phyloP scores from a whole-genome alignment of 2,113 vertebrate species.

The Rhinogobius similis region DNA sequence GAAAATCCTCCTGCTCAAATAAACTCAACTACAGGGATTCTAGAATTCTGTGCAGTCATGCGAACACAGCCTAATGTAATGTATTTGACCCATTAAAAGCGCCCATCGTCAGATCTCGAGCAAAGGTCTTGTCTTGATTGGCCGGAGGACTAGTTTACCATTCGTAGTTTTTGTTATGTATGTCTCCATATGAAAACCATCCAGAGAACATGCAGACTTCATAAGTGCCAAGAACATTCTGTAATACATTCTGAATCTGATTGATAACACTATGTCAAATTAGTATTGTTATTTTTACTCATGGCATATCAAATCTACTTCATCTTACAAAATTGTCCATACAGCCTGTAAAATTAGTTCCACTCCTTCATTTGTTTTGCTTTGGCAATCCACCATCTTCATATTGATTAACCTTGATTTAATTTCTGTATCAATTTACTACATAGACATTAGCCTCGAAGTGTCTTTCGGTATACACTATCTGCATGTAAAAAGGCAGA shows the following conservation, averaged over 20 bases:
- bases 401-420: constrained; percentile 14
- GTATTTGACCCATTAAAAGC: too few relatives aligned
- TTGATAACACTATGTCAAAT: background rate
- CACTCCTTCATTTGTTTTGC: background rate
- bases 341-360: background rate
- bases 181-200: too few relatives aligned
- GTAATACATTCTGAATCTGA: background rate
- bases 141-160: too few relatives aligned
- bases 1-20: too few relatives aligned
- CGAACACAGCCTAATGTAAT: too few relatives aligned
- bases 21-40: too few relatives aligned
- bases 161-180: too few relatives aligned
- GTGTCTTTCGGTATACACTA: constrained; percentile 6
- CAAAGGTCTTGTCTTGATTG: too few relatives aligned
- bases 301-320: background rate
- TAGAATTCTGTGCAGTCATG: too few relatives aligned
- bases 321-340: background rate
- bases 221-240: too few relatives aligned
- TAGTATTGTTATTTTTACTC: background rate
- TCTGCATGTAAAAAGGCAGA: constrained; percentile 16
- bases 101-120: too few relatives aligned
- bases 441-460: background rate
- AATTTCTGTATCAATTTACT: background rate
- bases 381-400: background rate
- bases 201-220: too few relatives aligned